phyloP scores from a whole-genome alignment of 2,888 invertebrate species.

The Anarsia innoxiella region DNA sequence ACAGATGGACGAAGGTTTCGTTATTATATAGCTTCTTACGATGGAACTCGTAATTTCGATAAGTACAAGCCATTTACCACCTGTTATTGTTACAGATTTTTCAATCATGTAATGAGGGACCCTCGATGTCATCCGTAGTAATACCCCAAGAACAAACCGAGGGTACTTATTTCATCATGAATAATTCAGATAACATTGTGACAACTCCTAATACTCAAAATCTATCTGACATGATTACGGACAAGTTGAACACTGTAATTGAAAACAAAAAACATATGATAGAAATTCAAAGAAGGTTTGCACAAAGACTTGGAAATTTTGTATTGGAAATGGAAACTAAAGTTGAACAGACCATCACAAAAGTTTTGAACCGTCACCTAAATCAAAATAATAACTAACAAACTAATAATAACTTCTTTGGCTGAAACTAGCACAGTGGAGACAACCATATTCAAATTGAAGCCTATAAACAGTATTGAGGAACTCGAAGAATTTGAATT shows the following conservation, averaged over 20 bases:
- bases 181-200: background rate
- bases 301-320: background rate
- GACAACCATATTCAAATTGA: conserved; percentile 1
- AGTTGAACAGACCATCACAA: background rate
- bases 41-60: background rate
- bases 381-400: too few species aligned
- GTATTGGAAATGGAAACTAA: background rate
- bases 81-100: background rate
- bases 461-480: conserved; percentile 5
- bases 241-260: background rate
- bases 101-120: background rate
- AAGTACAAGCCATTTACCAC: background rate
- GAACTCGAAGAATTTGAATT: conserved; percentile 4
- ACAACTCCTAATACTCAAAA: background rate
- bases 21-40: background rate
- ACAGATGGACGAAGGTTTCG: background rate
- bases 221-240: background rate
- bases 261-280: background rate
- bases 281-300: background rate
- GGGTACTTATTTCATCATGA: background rate
- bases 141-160: background rate
- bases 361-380: background rate
- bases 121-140: background rate
- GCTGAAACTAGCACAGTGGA: conserved; percentile 1
- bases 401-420: background rate